Evolutionary conservation across 2,797 vertebrate species (phyloP).

Genomic region (Neoniphon sammara): DNA sequence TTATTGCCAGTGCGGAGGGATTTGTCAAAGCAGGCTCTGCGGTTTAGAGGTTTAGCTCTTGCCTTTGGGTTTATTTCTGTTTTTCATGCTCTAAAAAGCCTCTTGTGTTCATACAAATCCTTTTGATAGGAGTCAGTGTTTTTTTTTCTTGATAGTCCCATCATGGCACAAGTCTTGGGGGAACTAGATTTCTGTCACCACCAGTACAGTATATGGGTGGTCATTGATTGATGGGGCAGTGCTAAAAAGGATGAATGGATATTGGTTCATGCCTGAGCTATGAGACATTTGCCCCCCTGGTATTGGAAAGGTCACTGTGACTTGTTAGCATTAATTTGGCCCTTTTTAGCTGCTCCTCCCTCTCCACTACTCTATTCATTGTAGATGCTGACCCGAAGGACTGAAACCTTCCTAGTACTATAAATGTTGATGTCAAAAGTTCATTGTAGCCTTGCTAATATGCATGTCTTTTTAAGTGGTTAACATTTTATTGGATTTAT

Average conservation of each 20-base stretch:
- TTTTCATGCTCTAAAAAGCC: conserved; percentile 54
- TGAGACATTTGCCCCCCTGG: not conserved
- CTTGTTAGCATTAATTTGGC: conserved; percentile 21
- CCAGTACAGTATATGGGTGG: conserved; percentile 11
- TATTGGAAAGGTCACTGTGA: conserved; percentile 9
- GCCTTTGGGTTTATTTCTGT: conserved; percentile 52
- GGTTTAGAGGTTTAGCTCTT: conserved; percentile 56
- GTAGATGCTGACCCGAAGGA: not conserved
- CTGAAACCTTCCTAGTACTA: conserved; percentile 16
- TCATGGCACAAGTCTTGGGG: not conserved
- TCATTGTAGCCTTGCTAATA: not conserved
- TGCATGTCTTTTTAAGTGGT: not conserved
- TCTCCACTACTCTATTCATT: conserved; percentile 17
- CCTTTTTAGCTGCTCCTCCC: not conserved
- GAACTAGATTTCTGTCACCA: conserved; percentile 19
- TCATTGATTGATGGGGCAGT: conserved; percentile 20
- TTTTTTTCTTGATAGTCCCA: conserved; percentile 23
- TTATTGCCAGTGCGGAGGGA: conserved; percentile 45
- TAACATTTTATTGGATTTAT: conserved; percentile 32
- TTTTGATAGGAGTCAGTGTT: conserved; percentile 49
- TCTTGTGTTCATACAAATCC: conserved; percentile 49
- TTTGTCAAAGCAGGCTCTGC: conserved; percentile 48
- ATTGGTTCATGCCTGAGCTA: conserved; percentile 20
- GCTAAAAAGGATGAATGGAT: conserved; percentile 24
- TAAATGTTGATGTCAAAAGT: conserved; percentile 36